phyloP scores from a whole-genome alignment of 2,113 vertebrate genomes.

The Setophaga kirtlandii region DNA sequence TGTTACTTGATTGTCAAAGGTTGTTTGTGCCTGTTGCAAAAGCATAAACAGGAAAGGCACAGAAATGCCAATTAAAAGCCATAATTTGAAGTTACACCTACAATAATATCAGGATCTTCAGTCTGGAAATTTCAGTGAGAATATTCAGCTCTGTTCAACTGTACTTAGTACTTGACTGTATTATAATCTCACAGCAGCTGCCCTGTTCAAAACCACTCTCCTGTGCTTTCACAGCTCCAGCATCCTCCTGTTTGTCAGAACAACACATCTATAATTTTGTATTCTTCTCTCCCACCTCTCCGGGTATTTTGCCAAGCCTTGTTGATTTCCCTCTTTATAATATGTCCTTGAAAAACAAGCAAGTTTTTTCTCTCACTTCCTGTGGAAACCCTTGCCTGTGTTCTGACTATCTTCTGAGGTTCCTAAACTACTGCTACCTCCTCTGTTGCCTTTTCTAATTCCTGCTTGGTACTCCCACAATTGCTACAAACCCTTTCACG shows the following conservation, averaged over 20 bases:
- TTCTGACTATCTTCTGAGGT: neutral
- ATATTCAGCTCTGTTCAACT: constrained; percentile 8
- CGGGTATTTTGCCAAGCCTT: neutral
- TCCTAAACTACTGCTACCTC: neutral
- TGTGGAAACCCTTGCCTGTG: neutral
- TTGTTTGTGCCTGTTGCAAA: neutral
- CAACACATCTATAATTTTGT: neutral
- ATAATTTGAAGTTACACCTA: neutral
- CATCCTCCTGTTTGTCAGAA: neutral
- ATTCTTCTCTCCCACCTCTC: constrained; percentile 8
- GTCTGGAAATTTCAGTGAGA: neutral
- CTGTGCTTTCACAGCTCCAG: neutral
- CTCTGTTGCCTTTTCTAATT: neutral
- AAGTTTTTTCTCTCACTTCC: neutral
- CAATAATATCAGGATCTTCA: neutral
- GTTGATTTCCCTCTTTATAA: neutral
- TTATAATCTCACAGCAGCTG: neutral
- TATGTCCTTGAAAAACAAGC: neutral
- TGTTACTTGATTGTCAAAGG: neutral
- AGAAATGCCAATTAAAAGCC: neutral
- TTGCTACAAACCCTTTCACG: neutral
- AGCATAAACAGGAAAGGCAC: neutral
- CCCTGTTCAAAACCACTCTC: neutral
- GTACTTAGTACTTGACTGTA: neutral
- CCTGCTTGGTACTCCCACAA: neutral